Conservation (phyloP, 2,888 invertebrate species). For the Syritta pipiens region DNA sequence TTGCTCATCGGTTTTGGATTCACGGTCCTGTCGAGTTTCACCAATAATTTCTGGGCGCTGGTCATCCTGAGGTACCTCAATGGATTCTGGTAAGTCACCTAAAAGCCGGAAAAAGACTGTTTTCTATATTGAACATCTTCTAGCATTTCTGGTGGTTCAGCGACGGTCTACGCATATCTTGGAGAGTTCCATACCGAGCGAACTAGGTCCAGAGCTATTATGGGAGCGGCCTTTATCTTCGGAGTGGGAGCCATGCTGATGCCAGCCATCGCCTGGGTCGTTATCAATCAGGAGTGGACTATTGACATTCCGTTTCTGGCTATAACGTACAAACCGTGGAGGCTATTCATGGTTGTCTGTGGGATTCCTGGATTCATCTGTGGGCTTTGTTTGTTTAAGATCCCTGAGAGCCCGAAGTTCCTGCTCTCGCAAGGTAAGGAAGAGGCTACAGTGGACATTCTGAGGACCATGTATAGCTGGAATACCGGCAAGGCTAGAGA, state of each 20-base stretch:
- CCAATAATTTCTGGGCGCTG: conserved; percentile 80
- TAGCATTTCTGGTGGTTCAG: conserved; percentile 79
- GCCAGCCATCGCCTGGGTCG: conserved; percentile 76
- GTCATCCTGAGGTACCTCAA: conserved; percentile 80
- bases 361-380: conserved; percentile 75
- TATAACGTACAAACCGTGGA: conserved; percentile 76
- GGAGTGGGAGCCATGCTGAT: conserved; percentile 76
- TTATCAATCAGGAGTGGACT: conserved; percentile 76
- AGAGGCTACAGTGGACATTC: conserved; percentile 72
- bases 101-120: not conserved
- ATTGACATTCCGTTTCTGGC: conserved; percentile 72
- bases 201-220: conserved; percentile 79
- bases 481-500: conserved; percentile 72
- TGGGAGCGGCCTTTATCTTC: conserved; percentile 76
- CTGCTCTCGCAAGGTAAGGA: conserved; percentile 73
- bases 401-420: conserved; percentile 78
- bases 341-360: conserved; percentile 75
- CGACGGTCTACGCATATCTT: conserved; percentile 80
- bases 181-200: conserved; percentile 81
- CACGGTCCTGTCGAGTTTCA: conserved; percentile 80
- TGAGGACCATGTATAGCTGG: conserved; percentile 72
- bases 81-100: conserved; percentile 81
- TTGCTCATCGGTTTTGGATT: conserved; percentile 79
- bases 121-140: conserved; percentile 10
- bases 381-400: conserved; percentile 72